Percentiles rank a stretch among this genome's conserved stretches.
These are phyloP conservation scores for Cebidichthys violaceus DNA, from an alignment of 2,113 vertebrate genomes.

Conservation along the genomic window DNA sequence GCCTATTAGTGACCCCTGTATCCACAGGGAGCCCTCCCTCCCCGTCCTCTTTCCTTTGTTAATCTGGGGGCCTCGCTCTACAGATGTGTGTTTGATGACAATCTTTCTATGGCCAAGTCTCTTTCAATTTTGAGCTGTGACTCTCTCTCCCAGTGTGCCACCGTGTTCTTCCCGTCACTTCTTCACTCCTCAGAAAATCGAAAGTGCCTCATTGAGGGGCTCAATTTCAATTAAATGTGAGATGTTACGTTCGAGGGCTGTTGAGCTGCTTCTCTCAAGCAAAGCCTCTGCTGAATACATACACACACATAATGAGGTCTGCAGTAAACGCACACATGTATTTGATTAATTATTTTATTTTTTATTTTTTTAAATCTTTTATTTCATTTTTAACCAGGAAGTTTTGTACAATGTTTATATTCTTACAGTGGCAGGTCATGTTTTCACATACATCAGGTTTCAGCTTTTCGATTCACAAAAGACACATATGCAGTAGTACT, in stretches of 20 bases:
- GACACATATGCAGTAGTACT: background rate
- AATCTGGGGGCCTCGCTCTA: conserved; percentile 6
- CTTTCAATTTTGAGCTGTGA: conserved; percentile 23
- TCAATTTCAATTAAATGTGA: conserved; percentile 25
- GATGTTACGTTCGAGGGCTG: conserved; percentile 9
- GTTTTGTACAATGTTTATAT: too few relatives aligned
- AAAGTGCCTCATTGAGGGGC: conserved; percentile 18
- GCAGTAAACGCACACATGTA: background rate
- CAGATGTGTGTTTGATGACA: conserved; percentile 30
- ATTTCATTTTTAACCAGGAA: too few relatives aligned
- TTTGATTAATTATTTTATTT: background rate
- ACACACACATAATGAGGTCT: background rate
- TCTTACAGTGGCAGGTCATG: too few relatives aligned
- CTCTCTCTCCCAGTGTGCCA: background rate
- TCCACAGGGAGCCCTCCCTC: background rate
- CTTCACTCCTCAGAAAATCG: conserved; percentile 31
- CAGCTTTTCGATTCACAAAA: conserved; percentile 3
- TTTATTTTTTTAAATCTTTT: too few relatives aligned
- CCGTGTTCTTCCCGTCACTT: conserved; percentile 21
- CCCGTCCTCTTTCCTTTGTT: background rate
- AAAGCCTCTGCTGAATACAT: background rate
- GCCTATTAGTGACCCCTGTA: too few relatives aligned
- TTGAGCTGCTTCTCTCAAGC: background rate
- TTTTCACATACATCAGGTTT: background rate
- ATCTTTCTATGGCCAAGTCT: conserved; percentile 4